Base-by-base conservation (phyloP, 2,888 invertebrate species). In the Drosophila limbata region DNA sequence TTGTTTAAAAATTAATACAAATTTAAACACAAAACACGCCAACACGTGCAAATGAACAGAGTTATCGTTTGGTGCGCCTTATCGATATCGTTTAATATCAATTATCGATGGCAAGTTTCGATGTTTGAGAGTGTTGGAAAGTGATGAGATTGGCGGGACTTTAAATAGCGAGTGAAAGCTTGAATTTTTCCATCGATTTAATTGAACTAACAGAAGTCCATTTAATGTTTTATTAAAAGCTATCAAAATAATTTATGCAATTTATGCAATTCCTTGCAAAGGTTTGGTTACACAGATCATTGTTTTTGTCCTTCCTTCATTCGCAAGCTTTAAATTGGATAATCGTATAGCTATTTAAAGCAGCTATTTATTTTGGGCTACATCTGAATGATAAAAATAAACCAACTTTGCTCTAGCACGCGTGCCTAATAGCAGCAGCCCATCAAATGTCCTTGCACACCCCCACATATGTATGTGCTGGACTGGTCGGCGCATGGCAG, bases 31-130 rank as follows among this genome's bases (percentile, higher is more conserved):
- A 68, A 60, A 47, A 65, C 69, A 69, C 67, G 52, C 63, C 39
- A 40, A 84, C 82, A 83, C 84, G 84, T 82, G 84, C 79, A 33
- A 73, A 6, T 8, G 35, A n/a, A 64, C 19, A 42, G 57, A 65
- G 5, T 61, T 57, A 61, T 66, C 57, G 55, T 15, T 31, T 15
- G 25, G 4, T 35, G 31, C 40, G 50, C 17, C 1, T 25, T 17
- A 45, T 56, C 39, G 48, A 13, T 50, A 71, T 71, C 60, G 62
- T 0, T 56, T 10, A 10, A 28, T 13, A 25, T 17, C 13, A 39
- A 3, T 19, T 56, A 55, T 63, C 63, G 62, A n/a, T 10, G 0
- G 0, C 2, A 4, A 1, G 6, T 19, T 61, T 39, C 56, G 62
- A 67, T 68, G 5, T 13, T 4, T 5, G 6, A 15, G 6, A 76